Evolutionary conservation across 2,797 vertebrate genomes (phyloP), one percentile per base, ranked within the genome.

Genomic region (Simalia tracyae): DNA sequence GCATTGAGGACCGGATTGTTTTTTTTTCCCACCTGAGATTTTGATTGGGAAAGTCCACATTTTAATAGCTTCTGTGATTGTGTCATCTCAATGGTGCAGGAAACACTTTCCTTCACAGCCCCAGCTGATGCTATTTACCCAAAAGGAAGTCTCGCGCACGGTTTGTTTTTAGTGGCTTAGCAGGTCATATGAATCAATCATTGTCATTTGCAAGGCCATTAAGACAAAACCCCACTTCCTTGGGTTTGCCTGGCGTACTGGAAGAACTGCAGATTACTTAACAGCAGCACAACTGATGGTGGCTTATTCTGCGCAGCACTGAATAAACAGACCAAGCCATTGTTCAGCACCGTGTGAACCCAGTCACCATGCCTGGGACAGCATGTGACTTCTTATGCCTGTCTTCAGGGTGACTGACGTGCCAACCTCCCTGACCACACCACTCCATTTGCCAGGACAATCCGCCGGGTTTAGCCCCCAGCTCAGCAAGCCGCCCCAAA

Each of bases 91-190:
- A 7, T 6, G 36, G 31, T 12, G 31, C 68, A 36, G 31, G 15
- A 3, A 36, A 15, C 14, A n/a, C 66, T 72, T 36, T 72, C 36
- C 68, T 36, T 17, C 5, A 0, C 68, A 31, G 66, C 66, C 66
- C 15, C 66, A 17, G 17, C n/a, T 1, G 68, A 15, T 3, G 31
- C 5, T 1, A 0, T 31, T 72, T 7, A 0, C 15, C 68, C 66
- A 36, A 15, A 72, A 14, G n/a, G 66, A 17, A 6, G 8, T 6
- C 81, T 15, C 12, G 2, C 50, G 3, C 1, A 1, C 12, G 0
- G 26, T 17, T 0, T 7, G 84, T 3, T 31, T 31, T 17, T 3
- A 19, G 14, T 7, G n/a, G 28, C 28, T 36, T 1, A 72, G 68
- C 68, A 2, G 15, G 1, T 36, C 15, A 9, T 50, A 19, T 2